Evolutionary conservation across 2,888 invertebrate species (phyloP).

Genomic region (Mesorhabditis spiculigera): DNA sequence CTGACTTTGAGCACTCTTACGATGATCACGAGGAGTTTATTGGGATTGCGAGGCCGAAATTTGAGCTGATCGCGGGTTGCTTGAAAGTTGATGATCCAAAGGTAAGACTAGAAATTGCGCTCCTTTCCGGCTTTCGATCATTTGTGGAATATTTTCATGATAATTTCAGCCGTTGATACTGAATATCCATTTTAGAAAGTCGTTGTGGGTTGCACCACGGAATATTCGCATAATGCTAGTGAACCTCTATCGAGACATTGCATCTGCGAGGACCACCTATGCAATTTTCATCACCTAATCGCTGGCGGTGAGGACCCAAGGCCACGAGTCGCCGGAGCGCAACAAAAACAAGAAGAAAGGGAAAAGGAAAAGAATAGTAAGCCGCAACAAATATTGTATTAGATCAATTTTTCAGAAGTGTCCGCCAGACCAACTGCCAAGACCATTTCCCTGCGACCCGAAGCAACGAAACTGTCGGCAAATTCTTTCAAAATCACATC

Average conservation of each 20-base stretch:
- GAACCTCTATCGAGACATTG: slow-evolving; percentile 49
- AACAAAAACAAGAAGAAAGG: no score
- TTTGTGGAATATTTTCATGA: not conserved
- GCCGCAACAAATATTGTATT: no score
- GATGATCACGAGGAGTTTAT: slow-evolving; percentile 46
- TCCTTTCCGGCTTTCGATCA: not conserved
- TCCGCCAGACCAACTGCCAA: no score
- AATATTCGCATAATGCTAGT: slow-evolving; percentile 42
- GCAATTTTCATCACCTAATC: slow-evolving; percentile 52
- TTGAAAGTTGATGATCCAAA: slow-evolving; percentile 53
- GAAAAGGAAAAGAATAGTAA: no score
- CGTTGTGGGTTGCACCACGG: slow-evolving; percentile 48
- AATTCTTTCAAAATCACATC: no score
- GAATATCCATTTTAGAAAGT: slow-evolving; percentile 42
- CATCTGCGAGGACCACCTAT: slow-evolving; percentile 54
- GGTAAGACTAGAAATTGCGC: slow-evolving; percentile 20
- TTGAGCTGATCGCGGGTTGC: slow-evolving; percentile 54
- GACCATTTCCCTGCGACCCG: no score
- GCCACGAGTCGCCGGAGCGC: slow-evolving; percentile 17
- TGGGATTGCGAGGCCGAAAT: slow-evolving; percentile 40
- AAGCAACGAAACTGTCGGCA: no score
- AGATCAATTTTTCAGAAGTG: no score
- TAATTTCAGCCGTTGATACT: no score
- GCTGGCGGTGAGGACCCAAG: slow-evolving; percentile 31
- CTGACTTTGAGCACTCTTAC: slow-evolving; percentile 41